Base-by-base conservation (phyloP, 2,888 invertebrate genomes). In the Nymphalis c-album region DNA sequence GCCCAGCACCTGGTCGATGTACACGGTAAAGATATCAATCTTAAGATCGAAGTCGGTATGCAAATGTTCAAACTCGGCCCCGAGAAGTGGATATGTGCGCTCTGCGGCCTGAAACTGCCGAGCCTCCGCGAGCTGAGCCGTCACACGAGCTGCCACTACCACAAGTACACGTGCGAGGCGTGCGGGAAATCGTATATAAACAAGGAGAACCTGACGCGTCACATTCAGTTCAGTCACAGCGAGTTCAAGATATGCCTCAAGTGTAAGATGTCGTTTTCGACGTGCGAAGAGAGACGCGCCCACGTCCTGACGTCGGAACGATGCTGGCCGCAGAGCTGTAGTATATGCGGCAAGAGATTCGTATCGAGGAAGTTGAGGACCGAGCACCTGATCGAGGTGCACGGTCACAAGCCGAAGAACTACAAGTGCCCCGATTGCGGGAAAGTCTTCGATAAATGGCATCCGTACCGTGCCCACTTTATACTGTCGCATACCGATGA, bases 101-200 rank as follows among this genome's bases (percentile, higher is more conserved):
- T 86, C 1, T 89, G 89, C 63, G 71, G 75, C 0, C 66, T 73
- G 0, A 85, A 84, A 53, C 74, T 78, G 10, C 79, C 84, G 0
- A 82, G 82, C 26, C 69, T 88, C 2, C 74, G 85, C 0, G 74
- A 79, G 40, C 76, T 90, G 17, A 86, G 85, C 62, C 76, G 84
- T 22, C 88, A 89, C 69, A 82, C 85, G 0, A 81, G 81, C 17
- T 77, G 79, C 31, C 89, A 89, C 70, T 89, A 80, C 65, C 78
- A 78, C 8, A 83, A 84, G 48, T 85, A 79, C 65, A 85, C 84
- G 0, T 89, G 89, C 60, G 85, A 87, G 58, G 79, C 80, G 3
- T 89, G 89, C 53, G 88, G 87, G 0, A 87, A 85, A 62, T 82
- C 85, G 1, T 89, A 85, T 31, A 76, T 84, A 0, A 81, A 82